Base-by-base conservation (phyloP, 1,140 invertebrate species). In the Drosophila dunni region DNA sequence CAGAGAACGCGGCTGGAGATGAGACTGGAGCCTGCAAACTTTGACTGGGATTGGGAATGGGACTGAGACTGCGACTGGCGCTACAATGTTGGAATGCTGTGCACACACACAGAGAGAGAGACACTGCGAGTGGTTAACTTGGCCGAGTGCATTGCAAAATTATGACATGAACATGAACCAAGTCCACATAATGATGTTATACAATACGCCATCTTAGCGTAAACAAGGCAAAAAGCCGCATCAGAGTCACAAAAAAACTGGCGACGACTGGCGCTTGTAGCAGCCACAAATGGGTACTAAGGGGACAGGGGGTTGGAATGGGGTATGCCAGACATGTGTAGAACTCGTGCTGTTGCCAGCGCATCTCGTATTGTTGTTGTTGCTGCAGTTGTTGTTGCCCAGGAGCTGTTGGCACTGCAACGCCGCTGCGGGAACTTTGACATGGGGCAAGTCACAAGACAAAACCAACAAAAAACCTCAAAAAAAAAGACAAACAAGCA, bases 161-260 rank as follows among this genome's bases (percentile, higher is more conserved):
- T 91, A 91, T 91, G 88, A 91, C 88, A 91, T 91, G 88, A 91
- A 91, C 88, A 91, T 91, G 88, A 91, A 91, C 88, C 88, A 75
- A 91, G 81, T 88, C 78, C 80, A 84, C 88, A 91, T 91, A 91
- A 91, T 91, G 88, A 91, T 91, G 88, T 91, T 91, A 91, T 91
- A 88, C 88, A 91, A 91, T 91, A 91, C 88, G 78, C 82, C 88
- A 91, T 91, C 88, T 81, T 85, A 90, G 79, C 81, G 65, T 76
- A 85, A 90, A 90, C 79, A 90, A 77, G 81, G 75, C 69, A 38
- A 85, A 79, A 90, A 63, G 84, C 84, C 84, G 84, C 84, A 46
- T 61, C 79, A 82, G 51, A 61, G 51, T 51, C 63, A 50, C n/a
- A 24, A 36, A 1, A 29, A 29, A 29, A 51, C 50, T 48, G 57